These are phyloP conservation scores for Drosophila percnosoma DNA, from an alignment of 2,888 invertebrate species.

Conservation along the genomic window DNA sequence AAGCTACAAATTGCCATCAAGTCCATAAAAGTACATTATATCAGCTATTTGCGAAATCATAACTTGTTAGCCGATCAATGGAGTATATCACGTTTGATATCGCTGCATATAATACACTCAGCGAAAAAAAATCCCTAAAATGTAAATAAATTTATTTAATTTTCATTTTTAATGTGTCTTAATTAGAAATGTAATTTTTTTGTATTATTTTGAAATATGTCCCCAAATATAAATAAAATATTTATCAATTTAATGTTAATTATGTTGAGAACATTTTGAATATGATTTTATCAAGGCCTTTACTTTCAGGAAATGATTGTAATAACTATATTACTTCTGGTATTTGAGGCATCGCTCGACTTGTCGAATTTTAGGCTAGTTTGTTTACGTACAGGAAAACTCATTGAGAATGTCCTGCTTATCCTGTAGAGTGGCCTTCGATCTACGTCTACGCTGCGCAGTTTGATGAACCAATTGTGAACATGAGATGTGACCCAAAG, in stretches of 20 bases:
- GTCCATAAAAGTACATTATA: slow-evolving; percentile 37
- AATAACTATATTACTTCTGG: background rate
- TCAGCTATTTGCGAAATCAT: slow-evolving; percentile 10
- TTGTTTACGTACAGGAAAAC: background rate
- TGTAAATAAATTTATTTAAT: background rate
- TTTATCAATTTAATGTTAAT: too few species aligned
- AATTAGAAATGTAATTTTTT: background rate
- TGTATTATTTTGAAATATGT: background rate
- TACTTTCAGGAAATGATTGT: background rate
- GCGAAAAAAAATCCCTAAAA: background rate
- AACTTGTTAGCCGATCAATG: slow-evolving; percentile 24
- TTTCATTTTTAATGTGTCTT: background rate
- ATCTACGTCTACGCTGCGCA: background rate
- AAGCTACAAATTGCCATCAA: slow-evolving; percentile 40
- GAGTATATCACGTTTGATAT: background rate
- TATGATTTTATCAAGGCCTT: background rate
- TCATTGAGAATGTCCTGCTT: background rate
- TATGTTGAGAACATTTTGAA: background rate
- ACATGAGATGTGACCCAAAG: slow-evolving; percentile 7
- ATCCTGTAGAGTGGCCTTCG: background rate
- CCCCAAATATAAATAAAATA: background rate
- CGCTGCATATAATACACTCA: background rate
- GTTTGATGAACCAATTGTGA: background rate
- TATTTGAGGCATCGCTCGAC: background rate
- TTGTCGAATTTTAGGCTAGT: background rate